These are phyloP conservation scores for Calonectris borealis DNA, from an alignment of 2,113 vertebrate genomes.

Conservation along the genomic window DNA sequence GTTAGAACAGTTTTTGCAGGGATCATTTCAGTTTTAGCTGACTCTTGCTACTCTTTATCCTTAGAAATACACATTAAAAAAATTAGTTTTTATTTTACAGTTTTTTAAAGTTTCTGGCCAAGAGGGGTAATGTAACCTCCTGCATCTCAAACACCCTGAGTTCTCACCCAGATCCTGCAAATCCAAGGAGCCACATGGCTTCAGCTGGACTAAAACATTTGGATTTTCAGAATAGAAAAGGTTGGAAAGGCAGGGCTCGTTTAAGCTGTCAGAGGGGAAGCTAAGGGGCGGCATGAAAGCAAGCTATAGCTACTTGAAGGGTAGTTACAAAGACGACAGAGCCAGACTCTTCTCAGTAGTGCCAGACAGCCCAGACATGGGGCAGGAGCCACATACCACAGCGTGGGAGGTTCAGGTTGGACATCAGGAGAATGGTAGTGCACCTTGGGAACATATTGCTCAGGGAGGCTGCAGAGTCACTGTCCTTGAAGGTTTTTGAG, in stretches of 20 bases:
- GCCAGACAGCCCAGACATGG: background rate
- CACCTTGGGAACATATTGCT: background rate
- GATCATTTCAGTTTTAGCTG: background rate
- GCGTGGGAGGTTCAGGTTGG: background rate
- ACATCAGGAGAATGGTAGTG: background rate
- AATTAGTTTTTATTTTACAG: fast-evolving
- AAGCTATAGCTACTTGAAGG: background rate
- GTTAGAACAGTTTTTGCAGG: background rate
- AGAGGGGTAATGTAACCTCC: background rate
- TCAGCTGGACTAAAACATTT: background rate
- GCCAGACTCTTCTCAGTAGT: background rate
- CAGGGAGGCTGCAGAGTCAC: background rate
- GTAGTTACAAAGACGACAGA: background rate
- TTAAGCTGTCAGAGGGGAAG: background rate
- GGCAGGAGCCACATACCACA: background rate
- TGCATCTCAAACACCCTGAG: background rate
- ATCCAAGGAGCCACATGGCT: background rate
- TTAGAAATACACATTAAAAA: background rate
- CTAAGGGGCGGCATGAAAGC: fast-evolving
- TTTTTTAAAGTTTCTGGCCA: background rate
- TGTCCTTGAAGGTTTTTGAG: background rate
- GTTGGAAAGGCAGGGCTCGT: background rate
- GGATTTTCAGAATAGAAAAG: background rate
- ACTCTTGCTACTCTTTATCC: background rate
- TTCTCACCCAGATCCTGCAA: background rate